Conservation (phyloP, 1,140 invertebrate genomes). For the Panagrolaimus sp. region DNA sequence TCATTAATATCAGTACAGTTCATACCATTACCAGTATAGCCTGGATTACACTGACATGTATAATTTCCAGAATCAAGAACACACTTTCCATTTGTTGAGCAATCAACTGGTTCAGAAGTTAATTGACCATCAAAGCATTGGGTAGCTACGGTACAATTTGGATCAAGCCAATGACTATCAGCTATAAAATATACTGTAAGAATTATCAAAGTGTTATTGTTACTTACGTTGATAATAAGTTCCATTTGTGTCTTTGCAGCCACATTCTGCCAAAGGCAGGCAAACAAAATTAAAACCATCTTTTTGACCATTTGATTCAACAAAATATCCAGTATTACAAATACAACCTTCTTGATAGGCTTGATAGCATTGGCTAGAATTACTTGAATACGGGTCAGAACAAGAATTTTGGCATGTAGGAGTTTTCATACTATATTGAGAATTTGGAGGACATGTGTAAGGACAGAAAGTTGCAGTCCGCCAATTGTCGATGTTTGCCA, state of each 20-base stretch:
- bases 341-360: neutral
- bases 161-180: neutral
- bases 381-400: neutral
- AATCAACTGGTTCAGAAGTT: neutral
- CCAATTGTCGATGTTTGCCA: neutral
- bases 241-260: neutral
- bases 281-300: neutral
- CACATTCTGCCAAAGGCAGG: neutral
- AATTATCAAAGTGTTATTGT: neutral
- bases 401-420: neutral
- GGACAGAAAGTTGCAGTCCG: neutral
- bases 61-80: neutral
- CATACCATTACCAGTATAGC: neutral
- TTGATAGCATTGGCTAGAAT: neutral
- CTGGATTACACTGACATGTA: neutral
- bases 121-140: neutral
- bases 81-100: neutral
- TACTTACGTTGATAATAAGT: neutral
- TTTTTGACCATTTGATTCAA: neutral
- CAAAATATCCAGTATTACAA: neutral
- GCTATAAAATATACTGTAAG: neutral
- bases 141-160: neutral
- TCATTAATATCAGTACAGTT: neutral
- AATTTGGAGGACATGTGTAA: neutral
- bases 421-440: neutral